Conservation (phyloP, 2,113 vertebrate genomes). For the Phoenicopterus ruber region DNA sequence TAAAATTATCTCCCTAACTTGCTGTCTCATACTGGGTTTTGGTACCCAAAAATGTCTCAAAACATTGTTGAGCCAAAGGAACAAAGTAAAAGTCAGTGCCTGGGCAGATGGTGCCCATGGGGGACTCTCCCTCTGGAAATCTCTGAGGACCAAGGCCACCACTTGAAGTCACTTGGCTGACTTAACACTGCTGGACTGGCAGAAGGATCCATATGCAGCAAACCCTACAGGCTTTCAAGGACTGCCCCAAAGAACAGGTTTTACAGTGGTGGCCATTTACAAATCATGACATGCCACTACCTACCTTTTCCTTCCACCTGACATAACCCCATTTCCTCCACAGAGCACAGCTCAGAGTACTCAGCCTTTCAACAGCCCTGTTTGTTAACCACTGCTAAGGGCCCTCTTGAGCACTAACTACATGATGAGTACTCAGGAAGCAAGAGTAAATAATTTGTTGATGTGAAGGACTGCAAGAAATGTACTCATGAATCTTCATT, state of each 20-base stretch:
- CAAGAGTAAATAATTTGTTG: not conserved
- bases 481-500: not conserved
- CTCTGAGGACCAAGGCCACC: not conserved
- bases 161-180: not conserved
- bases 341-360: not conserved
- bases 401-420: not conserved
- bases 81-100: not conserved
- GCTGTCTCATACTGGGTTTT: too few species aligned
- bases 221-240: not conserved
- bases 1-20: too few species aligned
- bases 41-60: too few species aligned
- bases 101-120: not conserved
- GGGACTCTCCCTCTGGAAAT: not conserved
- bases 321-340: not conserved
- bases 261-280: not conserved
- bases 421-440: not conserved
- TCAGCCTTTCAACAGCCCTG: not conserved
- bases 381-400: not conserved
- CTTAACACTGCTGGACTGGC: not conserved
- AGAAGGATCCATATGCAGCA: not conserved
- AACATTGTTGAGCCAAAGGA: too few species aligned
- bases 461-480: not conserved
- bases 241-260: not conserved
- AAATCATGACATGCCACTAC: not conserved
- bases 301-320: not conserved